Base-by-base conservation (phyloP, 1,140 invertebrate species). In the Chrysomallon squamiferum region DNA sequence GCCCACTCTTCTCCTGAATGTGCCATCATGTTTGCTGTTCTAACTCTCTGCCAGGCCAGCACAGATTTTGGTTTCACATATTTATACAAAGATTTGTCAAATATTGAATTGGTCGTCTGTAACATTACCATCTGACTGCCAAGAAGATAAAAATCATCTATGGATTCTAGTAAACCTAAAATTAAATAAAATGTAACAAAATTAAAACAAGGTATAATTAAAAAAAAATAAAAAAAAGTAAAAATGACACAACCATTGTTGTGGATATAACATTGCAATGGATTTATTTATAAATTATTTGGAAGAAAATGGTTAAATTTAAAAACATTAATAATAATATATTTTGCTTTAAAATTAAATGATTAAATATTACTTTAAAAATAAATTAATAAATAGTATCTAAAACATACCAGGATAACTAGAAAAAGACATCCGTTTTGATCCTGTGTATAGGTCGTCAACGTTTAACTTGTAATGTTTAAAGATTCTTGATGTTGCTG, bases 111-210 rank as follows among this genome's bases (percentile, higher is more conserved):
- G 3, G 82, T 83, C 7, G 83, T 84, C 66, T 85, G 83, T 33
- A 81, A 63, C 73, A 85, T 75, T 7, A 83, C 78, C 60, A 85
- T 67, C 9, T 69, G 59, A 62, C 72, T 81, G 52, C 25, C 50
- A 25, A 69, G 63, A 61, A 85, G 56, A 64, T 85, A 85, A 65
- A 84, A 85, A 60, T 84, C 84, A 72, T 85, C 83, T 20, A 83
- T 58, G 1, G 83, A 85, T 56, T 76, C 78, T 15, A 85, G 65
- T 52, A 77, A 79, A 11, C 82, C 83, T 78, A 69, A 38, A 68
- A 62, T 5, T n/a, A n/a, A n/a, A n/a, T n/a, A n/a, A n/a, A n/a
- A n/a, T n/a, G n/a, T n/a, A n/a, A n/a, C n/a, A n/a, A n/a, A n/a
- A n/a, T n/a, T n/a, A n/a, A n/a, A n/a, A n/a, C n/a, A n/a, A n/a